These are phyloP conservation scores for Lophius piscatorius DNA, from an alignment of 2,113 vertebrate genomes.

Conservation along the genomic window DNA sequence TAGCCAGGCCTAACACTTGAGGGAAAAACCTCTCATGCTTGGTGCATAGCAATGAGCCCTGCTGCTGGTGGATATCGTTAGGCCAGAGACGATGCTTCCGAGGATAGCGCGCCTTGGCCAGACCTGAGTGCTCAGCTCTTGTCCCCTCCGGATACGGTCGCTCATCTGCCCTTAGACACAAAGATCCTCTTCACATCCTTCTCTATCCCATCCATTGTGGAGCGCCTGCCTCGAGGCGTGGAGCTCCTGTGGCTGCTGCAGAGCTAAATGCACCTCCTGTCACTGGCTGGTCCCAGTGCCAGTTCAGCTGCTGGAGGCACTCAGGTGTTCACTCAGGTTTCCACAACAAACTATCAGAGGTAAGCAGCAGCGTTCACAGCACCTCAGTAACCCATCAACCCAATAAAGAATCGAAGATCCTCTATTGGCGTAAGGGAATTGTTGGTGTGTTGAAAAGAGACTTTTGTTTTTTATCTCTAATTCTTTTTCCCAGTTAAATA, in stretches of 20 bases:
- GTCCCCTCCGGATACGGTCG: conserved; percentile 74
- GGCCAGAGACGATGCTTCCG: conserved; percentile 74
- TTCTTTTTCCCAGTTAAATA: too few relatives aligned
- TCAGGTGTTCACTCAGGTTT: conserved; percentile 61
- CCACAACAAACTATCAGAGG: conserved; percentile 3
- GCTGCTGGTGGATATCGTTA: conserved; percentile 64
- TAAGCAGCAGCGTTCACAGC: too few relatives aligned
- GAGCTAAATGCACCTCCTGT: conserved; percentile 79
- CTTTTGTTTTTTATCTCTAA: too few relatives aligned
- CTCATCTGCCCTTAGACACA: conserved; percentile 65
- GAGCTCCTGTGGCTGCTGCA: conserved; percentile 43
- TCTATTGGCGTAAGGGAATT: too few relatives aligned
- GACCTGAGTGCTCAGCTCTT: conserved; percentile 71
- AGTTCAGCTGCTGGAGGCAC: conserved; percentile 75
- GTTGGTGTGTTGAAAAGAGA: too few relatives aligned
- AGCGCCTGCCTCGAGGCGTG: conserved; percentile 46
- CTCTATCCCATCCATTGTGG: conserved; percentile 79
- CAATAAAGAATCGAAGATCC: too few relatives aligned
- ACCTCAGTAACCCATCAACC: too few relatives aligned
- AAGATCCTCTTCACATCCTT: conserved; percentile 77
- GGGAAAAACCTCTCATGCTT: conserved; percentile 21
- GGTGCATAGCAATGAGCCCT: conserved; percentile 57
- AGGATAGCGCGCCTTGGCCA: conserved; percentile 70
- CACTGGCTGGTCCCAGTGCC: conserved; percentile 59
- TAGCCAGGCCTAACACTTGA: conserved; percentile 11